Evolutionary conservation across 2,888 invertebrate genomes (phyloP), one percentile per base, ranked within the genome.

Genomic region (Phanerotoma sp.): DNA sequence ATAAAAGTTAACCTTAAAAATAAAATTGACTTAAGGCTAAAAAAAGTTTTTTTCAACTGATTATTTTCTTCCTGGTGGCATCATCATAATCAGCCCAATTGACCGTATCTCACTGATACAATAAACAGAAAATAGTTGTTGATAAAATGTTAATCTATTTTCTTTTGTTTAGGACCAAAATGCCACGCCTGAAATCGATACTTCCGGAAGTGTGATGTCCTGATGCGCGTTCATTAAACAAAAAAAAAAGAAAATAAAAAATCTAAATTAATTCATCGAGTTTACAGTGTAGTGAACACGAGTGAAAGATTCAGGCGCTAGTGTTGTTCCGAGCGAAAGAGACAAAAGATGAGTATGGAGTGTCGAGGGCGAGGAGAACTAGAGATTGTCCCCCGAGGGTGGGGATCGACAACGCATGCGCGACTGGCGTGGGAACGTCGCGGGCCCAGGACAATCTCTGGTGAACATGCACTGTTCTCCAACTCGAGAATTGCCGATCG

Each of bases 381-480:
- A 44, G 45, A 51, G 40, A 54, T 57, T 48, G 56, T 45, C 56
- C 51, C 22, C 20, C 51, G 46, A 46, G 60, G 48, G 59, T 48
- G 45, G 51, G 57, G 44, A 54, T 50, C 32, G 60, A 58, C 56
- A 61, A 70, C 72, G 72, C 72, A 71, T 70, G 73, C 70, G 72
- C 71, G 59, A 53, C 64, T 62, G 71, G 67, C 74, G 74, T 74
- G 74, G 74, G 74, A 75, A 75, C 73, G 72, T 71, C 67, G 68
- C 66, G 64, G 64, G 68, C 67, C 68, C 70, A 54, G 62, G 61
- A 64, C 62, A 64, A 61, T 65, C 65, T 64, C 62, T 57, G 58
- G 59, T 60, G 58, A 54, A 63, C 42, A 53, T 53, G 22, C 47
- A 46, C 25, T 38, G 45, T 37, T 60, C 50, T 55, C 56, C 46